phyloP scores from a whole-genome alignment of 2,888 invertebrate species.

The Pilophorus perplexus region DNA sequence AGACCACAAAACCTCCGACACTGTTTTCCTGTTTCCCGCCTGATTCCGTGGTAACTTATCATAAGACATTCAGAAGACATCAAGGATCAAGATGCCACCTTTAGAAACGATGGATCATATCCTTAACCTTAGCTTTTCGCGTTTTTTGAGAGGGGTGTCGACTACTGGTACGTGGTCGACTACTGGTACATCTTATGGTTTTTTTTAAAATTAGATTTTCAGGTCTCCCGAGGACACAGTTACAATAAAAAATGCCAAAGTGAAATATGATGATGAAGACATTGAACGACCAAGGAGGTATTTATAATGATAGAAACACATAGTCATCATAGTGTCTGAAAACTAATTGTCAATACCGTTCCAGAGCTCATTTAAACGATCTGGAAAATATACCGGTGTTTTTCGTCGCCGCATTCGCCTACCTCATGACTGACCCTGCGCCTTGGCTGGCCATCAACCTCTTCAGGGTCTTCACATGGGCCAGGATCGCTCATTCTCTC shows the following conservation, averaged over 20 bases:
- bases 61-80: too few species aligned
- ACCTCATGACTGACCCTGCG: slow-evolving; percentile 61
- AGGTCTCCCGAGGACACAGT: slow-evolving; percentile 57
- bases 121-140: too few species aligned
- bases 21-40: too few species aligned
- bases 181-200: too few species aligned
- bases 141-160: too few species aligned
- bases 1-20: too few species aligned
- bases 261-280: slow-evolving; percentile 53
- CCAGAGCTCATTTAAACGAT: slow-evolving; percentile 68
- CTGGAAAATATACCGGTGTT: slow-evolving; percentile 69
- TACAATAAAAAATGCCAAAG: slow-evolving; percentile 51
- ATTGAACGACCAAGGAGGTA: slow-evolving; percentile 58
- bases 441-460: slow-evolving; percentile 56
- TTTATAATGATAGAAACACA: background rate
- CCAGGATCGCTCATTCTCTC: slow-evolving; percentile 62
- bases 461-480: slow-evolving; percentile 60
- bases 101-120: too few species aligned
- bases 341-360: too few species aligned
- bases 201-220: too few species aligned
- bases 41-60: too few species aligned
- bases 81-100: too few species aligned
- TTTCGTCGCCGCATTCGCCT: slow-evolving; percentile 61
- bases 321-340: too few species aligned
- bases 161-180: background rate